phyloP scores from a whole-genome alignment of 2,113 vertebrate genomes.

The Chaetodon auriga region DNA sequence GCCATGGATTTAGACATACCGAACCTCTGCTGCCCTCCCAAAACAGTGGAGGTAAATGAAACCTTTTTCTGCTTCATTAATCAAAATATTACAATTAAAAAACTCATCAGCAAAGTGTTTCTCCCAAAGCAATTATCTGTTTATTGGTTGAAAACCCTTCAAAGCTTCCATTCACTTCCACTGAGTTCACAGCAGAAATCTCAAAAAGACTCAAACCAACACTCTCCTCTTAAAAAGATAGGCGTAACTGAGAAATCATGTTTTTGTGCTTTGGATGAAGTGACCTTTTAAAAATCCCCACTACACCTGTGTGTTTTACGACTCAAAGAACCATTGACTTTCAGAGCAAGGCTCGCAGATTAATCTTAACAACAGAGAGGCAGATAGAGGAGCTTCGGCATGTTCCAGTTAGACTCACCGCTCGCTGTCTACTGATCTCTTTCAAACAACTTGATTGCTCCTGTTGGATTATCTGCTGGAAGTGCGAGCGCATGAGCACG shows the following conservation, averaged over 20 bases:
- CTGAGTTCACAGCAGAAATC: not conserved
- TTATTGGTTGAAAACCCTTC: no score
- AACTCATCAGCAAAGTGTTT: not conserved
- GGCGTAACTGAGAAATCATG: not conserved
- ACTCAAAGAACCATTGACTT: slow-evolving; percentile 53
- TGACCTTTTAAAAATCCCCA: slow-evolving; percentile 39
- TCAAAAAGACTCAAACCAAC: not conserved
- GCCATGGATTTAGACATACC: not conserved
- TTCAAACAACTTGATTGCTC: slow-evolving; percentile 71
- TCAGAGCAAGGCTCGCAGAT: slow-evolving; percentile 50
- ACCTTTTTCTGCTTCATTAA: not conserved
- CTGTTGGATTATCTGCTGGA: slow-evolving; percentile 73
- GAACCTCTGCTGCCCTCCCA: not conserved
- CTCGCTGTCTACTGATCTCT: slow-evolving; percentile 66
- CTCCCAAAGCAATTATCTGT: no score
- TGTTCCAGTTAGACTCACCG: slow-evolving; percentile 55
- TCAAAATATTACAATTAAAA: not conserved
- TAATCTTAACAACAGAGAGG: slow-evolving; percentile 71
- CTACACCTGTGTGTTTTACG: slow-evolving; percentile 12
- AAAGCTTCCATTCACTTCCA: not conserved
- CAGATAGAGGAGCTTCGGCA: slow-evolving; percentile 57
- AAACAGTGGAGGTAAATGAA: not conserved
- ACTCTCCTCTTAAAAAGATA: not conserved
- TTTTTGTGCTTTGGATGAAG: slow-evolving; percentile 12
- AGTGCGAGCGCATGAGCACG: slow-evolving; percentile 26